Percentiles rank a stretch among this genome's conserved stretches.
Evolutionary conservation across 2,113 vertebrate species (phyloP).

Genomic region (Oncorhynchus nerka): DNA sequence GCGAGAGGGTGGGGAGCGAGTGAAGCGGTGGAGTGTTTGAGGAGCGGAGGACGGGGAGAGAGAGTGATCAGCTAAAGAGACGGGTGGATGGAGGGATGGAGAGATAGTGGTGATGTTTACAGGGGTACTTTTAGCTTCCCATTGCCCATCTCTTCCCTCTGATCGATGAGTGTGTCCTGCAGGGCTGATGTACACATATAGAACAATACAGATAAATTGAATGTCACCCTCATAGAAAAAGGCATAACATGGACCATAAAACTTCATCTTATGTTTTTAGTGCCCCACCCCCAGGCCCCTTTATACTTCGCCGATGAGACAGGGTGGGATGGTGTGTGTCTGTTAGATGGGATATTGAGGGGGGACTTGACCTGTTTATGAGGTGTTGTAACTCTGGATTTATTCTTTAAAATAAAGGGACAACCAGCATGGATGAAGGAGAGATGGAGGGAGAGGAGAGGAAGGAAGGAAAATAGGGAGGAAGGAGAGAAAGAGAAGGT

Average conservation of each 20-base stretch:
- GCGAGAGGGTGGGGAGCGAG: too few relatives aligned
- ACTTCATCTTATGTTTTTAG: slow-evolving; percentile 24
- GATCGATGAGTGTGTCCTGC: slow-evolving; percentile 54
- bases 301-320: neutral
- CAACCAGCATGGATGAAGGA: neutral
- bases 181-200: slow-evolving; percentile 32
- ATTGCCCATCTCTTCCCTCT: slow-evolving; percentile 8
- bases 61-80: slow-evolving; percentile 29
- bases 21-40: too few relatives aligned
- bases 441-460: slow-evolving; percentile 44
- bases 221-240: slow-evolving; percentile 42
- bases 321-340: neutral
- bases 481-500: neutral
- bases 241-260: slow-evolving; percentile 35
- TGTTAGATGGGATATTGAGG: neutral
- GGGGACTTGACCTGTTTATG: too few relatives aligned
- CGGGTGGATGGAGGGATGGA: slow-evolving; percentile 28
- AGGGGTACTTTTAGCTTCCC: slow-evolving; percentile 38
- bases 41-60: slow-evolving; percentile 29
- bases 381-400: slow-evolving; percentile 25
- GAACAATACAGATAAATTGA: slow-evolving; percentile 51
- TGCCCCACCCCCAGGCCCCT: neutral
- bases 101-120: slow-evolving; percentile 27
- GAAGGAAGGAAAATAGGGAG: neutral
- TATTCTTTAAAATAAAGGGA: slow-evolving; percentile 35